Percentiles rank a stretch among this genome's conserved stretches.
These are phyloP conservation scores for Gobionotothen gibberifrons DNA, from an alignment of 2,797 vertebrate species.

Conservation along the genomic window DNA sequence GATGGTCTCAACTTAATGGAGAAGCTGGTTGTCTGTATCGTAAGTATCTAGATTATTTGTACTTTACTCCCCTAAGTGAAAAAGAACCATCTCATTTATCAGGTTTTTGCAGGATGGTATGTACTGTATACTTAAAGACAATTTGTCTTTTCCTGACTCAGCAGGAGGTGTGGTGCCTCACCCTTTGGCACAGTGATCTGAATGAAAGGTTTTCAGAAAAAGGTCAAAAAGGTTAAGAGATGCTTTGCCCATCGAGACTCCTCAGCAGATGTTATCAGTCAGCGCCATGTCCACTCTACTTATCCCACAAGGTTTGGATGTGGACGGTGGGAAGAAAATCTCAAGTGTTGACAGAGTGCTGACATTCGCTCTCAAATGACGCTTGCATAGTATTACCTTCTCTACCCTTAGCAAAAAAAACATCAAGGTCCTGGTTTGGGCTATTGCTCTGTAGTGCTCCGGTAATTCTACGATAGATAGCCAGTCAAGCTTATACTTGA, in stretches of 20 bases:
- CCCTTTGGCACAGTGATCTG: constrained; percentile 25
- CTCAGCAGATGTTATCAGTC: constrained; percentile 70
- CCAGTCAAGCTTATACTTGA: constrained; percentile 6
- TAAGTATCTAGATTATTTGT: constrained; percentile 81
- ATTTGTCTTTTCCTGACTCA: constrained; percentile 24
- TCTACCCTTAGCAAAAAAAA: constrained; percentile 30
- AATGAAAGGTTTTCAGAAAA: constrained; percentile 54
- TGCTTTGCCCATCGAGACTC: constrained; percentile 46
- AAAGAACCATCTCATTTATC: neutral
- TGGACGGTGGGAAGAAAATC: constrained; percentile 26
- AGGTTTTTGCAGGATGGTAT: neutral
- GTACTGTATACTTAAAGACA: neutral
- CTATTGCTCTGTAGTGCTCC: neutral
- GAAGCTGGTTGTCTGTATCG: constrained; percentile 90
- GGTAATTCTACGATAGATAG: constrained; percentile 6
- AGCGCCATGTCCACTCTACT: constrained; percentile 40
- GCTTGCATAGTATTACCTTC: constrained; percentile 28
- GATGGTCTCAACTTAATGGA: constrained; percentile 89
- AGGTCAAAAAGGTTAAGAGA: constrained; percentile 67
- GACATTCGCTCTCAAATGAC: constrained; percentile 37
- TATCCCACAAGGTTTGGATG: constrained; percentile 41
- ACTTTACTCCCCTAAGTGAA: neutral
- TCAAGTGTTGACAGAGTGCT: constrained; percentile 44
- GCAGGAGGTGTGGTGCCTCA: constrained; percentile 23
- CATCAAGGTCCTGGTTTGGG: constrained; percentile 8